Conservation (phyloP, 2,113 vertebrate species). For the Vanacampus margaritifer region DNA sequence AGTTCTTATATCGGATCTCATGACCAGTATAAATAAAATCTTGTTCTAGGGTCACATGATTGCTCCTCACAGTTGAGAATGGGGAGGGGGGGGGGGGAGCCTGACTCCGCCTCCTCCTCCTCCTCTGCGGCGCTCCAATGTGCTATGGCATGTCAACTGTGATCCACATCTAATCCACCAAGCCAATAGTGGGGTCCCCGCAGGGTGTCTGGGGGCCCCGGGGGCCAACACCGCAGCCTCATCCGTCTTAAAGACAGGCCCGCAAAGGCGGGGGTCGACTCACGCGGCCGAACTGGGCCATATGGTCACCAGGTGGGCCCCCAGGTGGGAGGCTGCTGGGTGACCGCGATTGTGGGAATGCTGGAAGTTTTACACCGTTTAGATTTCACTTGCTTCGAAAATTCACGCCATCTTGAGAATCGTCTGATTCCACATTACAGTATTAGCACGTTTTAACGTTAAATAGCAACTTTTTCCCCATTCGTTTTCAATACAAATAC, state of each 20-base stretch:
- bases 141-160: constrained; percentile 53
- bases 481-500: no score
- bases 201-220: constrained; percentile 42
- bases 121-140: neutral
- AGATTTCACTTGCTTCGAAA: no score
- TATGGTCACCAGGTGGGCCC: neutral
- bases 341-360: no score
- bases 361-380: no score
- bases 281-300: neutral
- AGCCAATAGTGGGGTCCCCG: constrained; percentile 50
- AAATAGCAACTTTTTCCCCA: no score
- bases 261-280: neutral
- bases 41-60: constrained; percentile 1
- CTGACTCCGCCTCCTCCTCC: neutral
- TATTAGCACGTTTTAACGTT: no score
- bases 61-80: constrained; percentile 4
- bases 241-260: constrained; percentile 64
- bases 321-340: neutral
- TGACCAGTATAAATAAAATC: neutral
- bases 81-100: no score
- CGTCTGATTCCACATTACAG: no score
- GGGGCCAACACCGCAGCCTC: constrained; percentile 46
- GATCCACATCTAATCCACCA: constrained; percentile 72
- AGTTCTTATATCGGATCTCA: neutral
- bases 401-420: no score